Evolutionary conservation across 2,888 invertebrate species (phyloP), one percentile per base, ranked within the genome.

Genomic region (Stenoptilia bipunctidactyla): DNA sequence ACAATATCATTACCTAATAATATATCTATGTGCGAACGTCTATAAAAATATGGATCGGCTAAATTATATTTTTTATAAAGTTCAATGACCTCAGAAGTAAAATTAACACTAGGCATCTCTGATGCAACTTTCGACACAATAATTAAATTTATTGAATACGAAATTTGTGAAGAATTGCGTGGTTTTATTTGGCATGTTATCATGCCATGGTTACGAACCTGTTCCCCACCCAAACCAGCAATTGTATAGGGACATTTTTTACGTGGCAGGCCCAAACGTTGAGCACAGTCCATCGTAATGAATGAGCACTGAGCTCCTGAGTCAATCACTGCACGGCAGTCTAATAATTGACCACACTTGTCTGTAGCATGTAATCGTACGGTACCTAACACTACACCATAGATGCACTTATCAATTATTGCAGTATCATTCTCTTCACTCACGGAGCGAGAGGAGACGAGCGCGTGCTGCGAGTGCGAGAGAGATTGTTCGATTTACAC

Each of bases 281-380:
- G 34, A n/a, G 34, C 25, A 13, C 39, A 39, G 8, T 15, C 27
- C 33, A 9, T 14, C 15, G 39, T 39, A 8, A 38, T 38, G 27
- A 38, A 38, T 13, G 25, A 13, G 14, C n/a, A 13, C 25, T 38
- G 38, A 30, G 38, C 10, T n/a, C 38, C 38, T 13, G 15, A 20
- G 33, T 38, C 38, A n/a, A 38, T 38, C 9, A 38, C 30, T n/a
- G 15, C 38, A 15, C 38, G 38, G 25, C 20, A 20, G 15, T n/a
- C 5, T n/a, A 20, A 15, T 14, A 13, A 39, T 25, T 34, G 15
- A 15, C 34, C 39, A n/a, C 15, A 14, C n/a, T 2, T 8, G 12
- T 35, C 35, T 1, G 2, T 1, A 12, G 15, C 33, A 14, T 35
- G 34, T 5, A 39, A n/a, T n/a, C 15, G 13, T 5, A 15, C 34